Percentiles rank a stretch among this genome's conserved stretches.
Evolutionary conservation across 2,113 vertebrate species (phyloP).

Genomic region (Eptesicus fuscus): DNA sequence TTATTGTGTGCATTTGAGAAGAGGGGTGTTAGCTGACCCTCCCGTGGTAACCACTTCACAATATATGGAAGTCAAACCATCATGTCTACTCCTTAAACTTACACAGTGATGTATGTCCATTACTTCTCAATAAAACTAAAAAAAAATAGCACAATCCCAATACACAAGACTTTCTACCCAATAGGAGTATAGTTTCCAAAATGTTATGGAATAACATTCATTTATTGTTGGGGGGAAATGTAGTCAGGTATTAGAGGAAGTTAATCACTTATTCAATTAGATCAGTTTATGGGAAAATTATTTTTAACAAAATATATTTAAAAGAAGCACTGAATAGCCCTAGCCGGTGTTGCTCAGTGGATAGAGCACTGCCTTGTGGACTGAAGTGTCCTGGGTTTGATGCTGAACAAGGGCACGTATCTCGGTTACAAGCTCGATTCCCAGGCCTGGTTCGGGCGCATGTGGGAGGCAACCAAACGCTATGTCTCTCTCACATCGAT

Average conservation of each 20-base stretch:
- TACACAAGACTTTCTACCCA: background rate
- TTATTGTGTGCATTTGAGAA: background rate
- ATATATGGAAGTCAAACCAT: background rate
- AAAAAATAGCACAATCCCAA: background rate
- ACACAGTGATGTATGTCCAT: background rate
- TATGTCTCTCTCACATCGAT: too few relatives aligned
- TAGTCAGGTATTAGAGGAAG: background rate
- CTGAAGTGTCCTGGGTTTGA: too few relatives aligned
- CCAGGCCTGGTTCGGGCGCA: too few relatives aligned
- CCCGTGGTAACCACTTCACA: background rate
- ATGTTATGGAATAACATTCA: background rate
- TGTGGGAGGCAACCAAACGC: too few relatives aligned
- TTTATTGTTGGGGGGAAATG: background rate
- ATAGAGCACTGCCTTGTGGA: too few relatives aligned
- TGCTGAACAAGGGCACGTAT: too few relatives aligned
- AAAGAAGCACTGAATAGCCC: background rate
- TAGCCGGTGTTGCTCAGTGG: rapidly evolving
- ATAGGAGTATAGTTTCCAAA: background rate
- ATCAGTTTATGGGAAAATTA: rapidly evolving
- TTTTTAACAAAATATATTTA: background rate
- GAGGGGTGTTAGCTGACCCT: background rate
- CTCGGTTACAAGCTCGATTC: too few relatives aligned
- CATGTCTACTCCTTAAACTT: background rate
- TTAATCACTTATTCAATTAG: background rate
- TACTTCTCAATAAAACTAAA: background rate